These are phyloP conservation scores for Regulus satrapa DNA, from an alignment of 2,113 vertebrate genomes.

Conservation along the genomic window DNA sequence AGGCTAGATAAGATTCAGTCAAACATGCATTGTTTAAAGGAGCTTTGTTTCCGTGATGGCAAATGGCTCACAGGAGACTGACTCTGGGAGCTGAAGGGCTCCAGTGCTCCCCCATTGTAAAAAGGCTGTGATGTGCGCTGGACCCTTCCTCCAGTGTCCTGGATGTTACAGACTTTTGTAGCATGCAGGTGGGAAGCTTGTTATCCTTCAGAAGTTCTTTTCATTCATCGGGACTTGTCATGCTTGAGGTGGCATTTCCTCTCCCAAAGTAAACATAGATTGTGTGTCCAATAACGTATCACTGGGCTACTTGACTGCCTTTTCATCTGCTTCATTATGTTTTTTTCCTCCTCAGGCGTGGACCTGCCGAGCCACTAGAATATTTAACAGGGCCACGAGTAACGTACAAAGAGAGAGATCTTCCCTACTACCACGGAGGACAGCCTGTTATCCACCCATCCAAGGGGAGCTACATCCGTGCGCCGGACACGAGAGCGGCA, in stretches of 20 bases:
- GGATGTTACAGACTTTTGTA: background rate
- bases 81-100: conserved; percentile 19
- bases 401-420: conserved; percentile 79
- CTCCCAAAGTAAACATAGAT: conserved; percentile 17
- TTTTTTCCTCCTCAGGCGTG: conserved; percentile 77
- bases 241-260: conserved; percentile 36
- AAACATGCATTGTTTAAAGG: conserved; percentile 54
- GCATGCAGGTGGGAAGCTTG: conserved; percentile 27
- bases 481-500: conserved; percentile 47
- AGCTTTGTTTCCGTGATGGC: conserved; percentile 55
- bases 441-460: conserved; percentile 70
- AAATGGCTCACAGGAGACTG: conserved; percentile 35
- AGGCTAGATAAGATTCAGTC: conserved; percentile 66
- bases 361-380: conserved; percentile 80
- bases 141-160: conserved; percentile 7
- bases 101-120: conserved; percentile 43
- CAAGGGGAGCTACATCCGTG: conserved; percentile 75
- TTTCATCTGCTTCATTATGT: conserved; percentile 36
- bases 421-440: conserved; percentile 74
- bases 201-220: conserved; percentile 46
- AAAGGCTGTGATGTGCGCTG: conserved; percentile 4
- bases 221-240: background rate
- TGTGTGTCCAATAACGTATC: background rate
- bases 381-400: conserved; percentile 80
- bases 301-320: background rate